These are phyloP conservation scores for Xiphorhynchus erythropygius DNA, from an alignment of 2,797 vertebrate genomes.

Conservation along the genomic window DNA sequence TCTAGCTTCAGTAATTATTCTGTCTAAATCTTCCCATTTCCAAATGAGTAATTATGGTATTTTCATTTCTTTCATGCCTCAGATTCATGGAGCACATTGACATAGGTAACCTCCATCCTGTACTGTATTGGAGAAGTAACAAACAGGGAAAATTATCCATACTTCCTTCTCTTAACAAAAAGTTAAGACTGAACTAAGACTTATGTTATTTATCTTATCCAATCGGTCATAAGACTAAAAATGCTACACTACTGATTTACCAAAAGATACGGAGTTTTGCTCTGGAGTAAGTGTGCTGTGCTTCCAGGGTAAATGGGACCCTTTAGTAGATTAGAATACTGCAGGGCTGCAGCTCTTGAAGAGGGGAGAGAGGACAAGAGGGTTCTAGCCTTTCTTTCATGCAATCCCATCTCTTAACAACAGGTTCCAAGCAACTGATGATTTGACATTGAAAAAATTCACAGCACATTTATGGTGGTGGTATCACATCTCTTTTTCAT, in stretches of 20 bases:
- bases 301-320: background rate
- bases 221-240: background rate
- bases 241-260: background rate
- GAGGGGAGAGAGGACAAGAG: background rate
- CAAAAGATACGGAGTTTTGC: background rate
- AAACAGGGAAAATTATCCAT: background rate
- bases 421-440: background rate
- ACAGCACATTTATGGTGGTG: background rate
- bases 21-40: constrained; percentile 42
- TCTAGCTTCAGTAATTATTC: constrained; percentile 57
- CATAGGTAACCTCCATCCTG: background rate
- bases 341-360: background rate
- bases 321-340: background rate
- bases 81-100: background rate
- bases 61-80: constrained; percentile 20
- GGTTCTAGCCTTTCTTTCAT: background rate
- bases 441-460: background rate
- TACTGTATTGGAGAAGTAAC: background rate
- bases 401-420: background rate
- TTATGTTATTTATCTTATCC: background rate
- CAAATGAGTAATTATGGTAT: constrained; percentile 12
- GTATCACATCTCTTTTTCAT: background rate
- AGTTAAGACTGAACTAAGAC: background rate
- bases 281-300: background rate
- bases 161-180: background rate